Conservation (phyloP, 1,140 invertebrate genomes). For the Sipha flava region DNA sequence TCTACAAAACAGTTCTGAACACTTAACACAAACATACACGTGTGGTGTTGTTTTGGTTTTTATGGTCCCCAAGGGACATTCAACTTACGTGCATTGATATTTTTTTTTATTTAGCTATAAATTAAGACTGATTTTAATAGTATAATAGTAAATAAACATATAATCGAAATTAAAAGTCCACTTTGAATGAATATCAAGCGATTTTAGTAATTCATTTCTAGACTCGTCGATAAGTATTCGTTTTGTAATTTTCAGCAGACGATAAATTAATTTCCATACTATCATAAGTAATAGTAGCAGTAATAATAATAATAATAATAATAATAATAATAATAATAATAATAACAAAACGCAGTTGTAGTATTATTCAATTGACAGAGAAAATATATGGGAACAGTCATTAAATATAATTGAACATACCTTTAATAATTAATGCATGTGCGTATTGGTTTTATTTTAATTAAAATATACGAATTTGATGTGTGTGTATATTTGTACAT, state of each 20-base stretch:
- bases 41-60: not conserved
- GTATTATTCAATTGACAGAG: not conserved
- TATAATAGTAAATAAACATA: not conserved
- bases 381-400: not conserved
- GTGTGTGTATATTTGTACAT: no score
- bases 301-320: not conserved
- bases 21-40: not conserved
- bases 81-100: not conserved
- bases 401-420: constrained; percentile 2
- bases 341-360: no score
- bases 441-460: not conserved
- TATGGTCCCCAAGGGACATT: not conserved
- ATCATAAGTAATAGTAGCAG: not conserved
- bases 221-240: no score
- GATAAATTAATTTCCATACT: not conserved
- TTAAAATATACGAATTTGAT: not conserved
- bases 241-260: no score
- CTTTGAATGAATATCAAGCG: not conserved
- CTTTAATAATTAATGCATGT: not conserved
- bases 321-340: not conserved
- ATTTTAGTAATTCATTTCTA: not conserved
- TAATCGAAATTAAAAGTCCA: not conserved
- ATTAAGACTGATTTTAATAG: not conserved
- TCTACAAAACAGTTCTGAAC: not conserved
- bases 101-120: not conserved